phyloP scores from a whole-genome alignment of 2,113 vertebrate species.

The Aphelocoma coerulescens region DNA sequence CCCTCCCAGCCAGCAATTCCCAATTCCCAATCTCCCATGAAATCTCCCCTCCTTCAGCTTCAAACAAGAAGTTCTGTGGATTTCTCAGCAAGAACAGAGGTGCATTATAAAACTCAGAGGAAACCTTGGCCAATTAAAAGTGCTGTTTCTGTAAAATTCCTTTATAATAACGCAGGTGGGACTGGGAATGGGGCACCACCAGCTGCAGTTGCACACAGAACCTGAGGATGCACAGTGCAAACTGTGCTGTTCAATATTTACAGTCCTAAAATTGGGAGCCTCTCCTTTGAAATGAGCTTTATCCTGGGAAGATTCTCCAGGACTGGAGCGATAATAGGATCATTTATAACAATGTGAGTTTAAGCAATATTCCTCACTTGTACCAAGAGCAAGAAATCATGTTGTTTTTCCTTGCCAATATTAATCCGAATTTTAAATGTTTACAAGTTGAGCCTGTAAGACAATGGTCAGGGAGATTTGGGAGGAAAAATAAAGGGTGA shows the following conservation, averaged over 20 bases:
- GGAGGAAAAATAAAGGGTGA: background rate
- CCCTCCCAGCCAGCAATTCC: background rate
- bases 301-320: background rate
- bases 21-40: background rate
- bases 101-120: background rate
- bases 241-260: background rate
- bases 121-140: background rate
- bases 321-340: background rate
- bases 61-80: background rate
- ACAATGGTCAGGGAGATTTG: background rate
- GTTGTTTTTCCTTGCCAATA: background rate
- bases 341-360: background rate
- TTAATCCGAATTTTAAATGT: background rate
- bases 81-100: background rate
- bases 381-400: background rate
- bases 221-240: background rate
- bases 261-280: background rate
- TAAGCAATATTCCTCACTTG: background rate
- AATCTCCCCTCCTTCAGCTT: background rate
- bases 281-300: background rate
- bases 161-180: rapidly evolving
- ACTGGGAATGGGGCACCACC: rapidly evolving
- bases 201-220: background rate
- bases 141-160: background rate
- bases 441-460: background rate